These are phyloP conservation scores for Sinonovacula constricta DNA, from an alignment of 1,140 invertebrate species.

Conservation along the genomic window DNA sequence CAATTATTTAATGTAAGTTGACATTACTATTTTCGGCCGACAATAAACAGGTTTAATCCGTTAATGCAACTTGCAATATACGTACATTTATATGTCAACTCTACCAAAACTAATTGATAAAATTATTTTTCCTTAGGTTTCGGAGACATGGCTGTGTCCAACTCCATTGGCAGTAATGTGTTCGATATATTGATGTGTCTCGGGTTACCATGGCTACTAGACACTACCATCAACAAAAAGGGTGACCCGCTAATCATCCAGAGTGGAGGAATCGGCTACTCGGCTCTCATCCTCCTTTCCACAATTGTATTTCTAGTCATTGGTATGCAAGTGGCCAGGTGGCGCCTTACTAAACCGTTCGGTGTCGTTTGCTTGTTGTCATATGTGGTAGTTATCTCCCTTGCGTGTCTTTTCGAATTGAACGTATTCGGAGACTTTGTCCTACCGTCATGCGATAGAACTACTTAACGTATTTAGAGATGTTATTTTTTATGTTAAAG, in stretches of 20 bases:
- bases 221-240: constrained; percentile 56
- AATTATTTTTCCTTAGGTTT: too few species aligned
- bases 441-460: constrained; percentile 58
- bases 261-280: constrained; percentile 71
- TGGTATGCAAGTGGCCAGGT: constrained; percentile 65
- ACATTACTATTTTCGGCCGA: too few species aligned
- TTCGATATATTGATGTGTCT: constrained; percentile 99
- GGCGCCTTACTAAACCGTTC: constrained; percentile 69
- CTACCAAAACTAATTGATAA: too few species aligned
- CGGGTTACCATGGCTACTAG: constrained; percentile 90
- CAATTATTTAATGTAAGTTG: too few species aligned
- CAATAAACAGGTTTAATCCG: too few species aligned
- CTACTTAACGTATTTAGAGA: neutral
- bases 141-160: constrained; percentile 99
- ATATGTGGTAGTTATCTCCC: constrained; percentile 67
- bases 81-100: too few species aligned
- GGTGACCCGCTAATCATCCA: constrained; percentile 60
- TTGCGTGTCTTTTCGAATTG: constrained; percentile 75
- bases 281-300: constrained; percentile 71
- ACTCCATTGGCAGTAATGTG: constrained; percentile 98
- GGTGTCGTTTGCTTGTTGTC: constrained; percentile 67
- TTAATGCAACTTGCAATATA: too few species aligned
- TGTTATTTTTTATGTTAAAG: too few species aligned
- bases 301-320: constrained; percentile 73
- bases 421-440: constrained; percentile 76